These are phyloP conservation scores for Epirrita christyi DNA, from an alignment of 2,888 invertebrate species.

Conservation along the genomic window DNA sequence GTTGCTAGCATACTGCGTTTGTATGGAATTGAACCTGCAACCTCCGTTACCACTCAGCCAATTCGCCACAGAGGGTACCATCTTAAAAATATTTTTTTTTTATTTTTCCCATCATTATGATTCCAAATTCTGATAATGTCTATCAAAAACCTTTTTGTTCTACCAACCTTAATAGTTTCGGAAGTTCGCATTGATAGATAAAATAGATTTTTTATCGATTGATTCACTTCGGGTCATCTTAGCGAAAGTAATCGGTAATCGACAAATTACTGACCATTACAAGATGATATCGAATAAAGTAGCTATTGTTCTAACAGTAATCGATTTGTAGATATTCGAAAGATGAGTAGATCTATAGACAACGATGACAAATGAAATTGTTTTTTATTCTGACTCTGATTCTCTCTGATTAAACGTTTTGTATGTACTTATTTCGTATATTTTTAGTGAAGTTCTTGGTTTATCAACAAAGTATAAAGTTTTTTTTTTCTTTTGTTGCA, in stretches of 20 bases:
- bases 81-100: background rate
- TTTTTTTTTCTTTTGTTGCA: constrained; percentile 45
- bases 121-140: constrained; percentile 31
- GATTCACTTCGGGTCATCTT: constrained; percentile 21
- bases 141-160: constrained; percentile 24
- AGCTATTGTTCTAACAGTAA: constrained; percentile 26
- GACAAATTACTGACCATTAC: constrained; percentile 17
- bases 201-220: constrained; percentile 38
- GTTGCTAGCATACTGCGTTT: too few relatives aligned
- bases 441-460: too few relatives aligned
- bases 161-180: constrained; percentile 36
- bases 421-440: too few relatives aligned
- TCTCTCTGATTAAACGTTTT: background rate
- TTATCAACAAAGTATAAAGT: too few relatives aligned
- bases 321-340: constrained; percentile 23
- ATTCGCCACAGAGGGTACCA: too few relatives aligned
- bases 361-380: constrained; percentile 11
- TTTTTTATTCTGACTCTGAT: background rate
- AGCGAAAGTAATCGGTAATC: constrained; percentile 36
- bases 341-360: constrained; percentile 10
- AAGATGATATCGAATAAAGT: constrained; percentile 24
- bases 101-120: constrained; percentile 31
- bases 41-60: too few relatives aligned
- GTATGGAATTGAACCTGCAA: too few relatives aligned
- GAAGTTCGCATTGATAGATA: constrained; percentile 38